Evolutionary conservation across 2,888 invertebrate species (phyloP).

Genomic region (Phyllotreta cruciferae): DNA sequence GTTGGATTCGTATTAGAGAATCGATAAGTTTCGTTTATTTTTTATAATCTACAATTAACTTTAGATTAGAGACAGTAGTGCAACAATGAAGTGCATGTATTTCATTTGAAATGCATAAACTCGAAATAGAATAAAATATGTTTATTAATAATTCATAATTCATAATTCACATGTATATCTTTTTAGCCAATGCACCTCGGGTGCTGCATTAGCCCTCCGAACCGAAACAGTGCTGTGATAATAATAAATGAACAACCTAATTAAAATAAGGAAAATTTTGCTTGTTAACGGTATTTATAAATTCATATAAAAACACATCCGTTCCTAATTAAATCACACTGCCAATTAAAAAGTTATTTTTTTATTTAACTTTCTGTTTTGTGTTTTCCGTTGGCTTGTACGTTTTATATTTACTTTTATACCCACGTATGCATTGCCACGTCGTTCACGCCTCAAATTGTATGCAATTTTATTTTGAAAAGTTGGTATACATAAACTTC

Average conservation of each 20-base stretch:
- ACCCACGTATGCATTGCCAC: conserved; percentile 15
- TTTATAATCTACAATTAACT: too few relatives aligned
- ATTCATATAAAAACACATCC: not conserved
- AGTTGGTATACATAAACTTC: not conserved
- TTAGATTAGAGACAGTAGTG: not conserved
- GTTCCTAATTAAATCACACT: too few relatives aligned
- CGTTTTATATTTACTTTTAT: conserved; percentile 16
- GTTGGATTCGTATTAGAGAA: not conserved
- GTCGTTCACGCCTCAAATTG: not conserved
- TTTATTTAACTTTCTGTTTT: too few relatives aligned
- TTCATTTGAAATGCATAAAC: not conserved
- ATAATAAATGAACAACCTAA: too few relatives aligned
- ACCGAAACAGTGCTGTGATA: too few relatives aligned
- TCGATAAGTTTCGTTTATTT: not conserved
- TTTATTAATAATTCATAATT: conserved; percentile 1
- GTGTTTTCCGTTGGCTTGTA: not conserved
- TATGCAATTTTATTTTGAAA: not conserved
- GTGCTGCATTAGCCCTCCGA: too few relatives aligned
- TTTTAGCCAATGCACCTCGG: too few relatives aligned
- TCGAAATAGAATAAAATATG: not conserved
- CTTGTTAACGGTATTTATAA: too few relatives aligned
- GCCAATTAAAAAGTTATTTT: too few relatives aligned
- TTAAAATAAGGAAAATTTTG: too few relatives aligned
- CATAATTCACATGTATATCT: not conserved
- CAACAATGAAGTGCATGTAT: not conserved